Base-by-base conservation (phyloP, 2,888 invertebrate genomes). In the Drosophila mercatorum region DNA sequence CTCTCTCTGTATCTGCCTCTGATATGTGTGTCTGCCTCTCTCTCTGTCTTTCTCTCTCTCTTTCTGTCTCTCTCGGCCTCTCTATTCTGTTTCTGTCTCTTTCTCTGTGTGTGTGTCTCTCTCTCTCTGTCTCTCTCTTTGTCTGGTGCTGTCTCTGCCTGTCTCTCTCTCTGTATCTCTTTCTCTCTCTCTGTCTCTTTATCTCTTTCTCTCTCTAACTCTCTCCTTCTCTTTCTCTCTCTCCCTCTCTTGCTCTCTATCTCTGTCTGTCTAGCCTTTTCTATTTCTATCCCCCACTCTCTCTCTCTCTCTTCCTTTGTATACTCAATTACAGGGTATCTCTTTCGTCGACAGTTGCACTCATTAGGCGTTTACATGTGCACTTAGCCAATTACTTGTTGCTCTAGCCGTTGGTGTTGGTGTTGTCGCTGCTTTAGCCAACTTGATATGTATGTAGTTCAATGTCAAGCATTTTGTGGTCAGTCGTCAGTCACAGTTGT, bases 401-500 rank as follows among this genome's bases (percentile, higher is more conserved):
- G 12, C 46, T 22, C 2, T 31, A 14, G 31, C 22, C 38, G 53
- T 22, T 2, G 12, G 4, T 52, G 47, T 41, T 46, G 44, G 22
- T 38, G 58, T 61, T 60, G 55, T 67, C 64, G 58, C 51, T 49
- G 38, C 67, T 68, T 62, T 59, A 73, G 41, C 74, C 56, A 51
- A 64, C 60, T 64, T 46, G 53, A 51, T 79, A 64, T 77, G 59
- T 60, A 78, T 81, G 74, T 81, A 55, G 78, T 80, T 89, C 85
- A 85, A 85, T 85, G 85, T 89, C 83, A 83, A 72, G 82, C 81
- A 65, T 40, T 70, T 76, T 80, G 80, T 78, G 77, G 79, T 75
- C 79, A 78, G 57, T 64, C 76, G 70, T 77, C 75, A 67, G 76
- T 76, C 81, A 68, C 67, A 78, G 69, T 75, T 75, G 88, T 81